Conservation (phyloP, 2,888 invertebrate species). For the Lymantria dispar region DNA sequence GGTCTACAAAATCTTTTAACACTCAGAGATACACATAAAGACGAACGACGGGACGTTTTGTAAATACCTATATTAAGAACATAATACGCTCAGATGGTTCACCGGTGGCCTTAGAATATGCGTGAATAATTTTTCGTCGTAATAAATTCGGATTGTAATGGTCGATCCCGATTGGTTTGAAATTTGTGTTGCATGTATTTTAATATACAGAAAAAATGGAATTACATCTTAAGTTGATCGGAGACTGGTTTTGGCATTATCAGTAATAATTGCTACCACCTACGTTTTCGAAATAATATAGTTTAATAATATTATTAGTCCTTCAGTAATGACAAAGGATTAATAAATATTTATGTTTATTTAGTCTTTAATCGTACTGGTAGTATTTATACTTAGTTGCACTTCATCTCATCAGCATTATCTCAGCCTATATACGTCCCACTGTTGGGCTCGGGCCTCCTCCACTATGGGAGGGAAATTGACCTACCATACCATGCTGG, state of each 20-base stretch:
- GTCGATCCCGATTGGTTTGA: constrained; percentile 71
- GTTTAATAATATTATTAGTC: constrained; percentile 52
- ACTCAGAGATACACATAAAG: constrained; percentile 67
- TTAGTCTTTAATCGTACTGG: constrained; percentile 34
- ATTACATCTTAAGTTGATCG: constrained; percentile 39
- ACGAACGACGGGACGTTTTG: constrained; percentile 42
- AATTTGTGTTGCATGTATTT: constrained; percentile 66
- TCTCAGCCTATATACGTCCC: no score
- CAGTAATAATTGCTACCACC: constrained; percentile 58
- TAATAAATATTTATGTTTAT: constrained; percentile 58
- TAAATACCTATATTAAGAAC: constrained; percentile 50
- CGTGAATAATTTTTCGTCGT: constrained; percentile 79
- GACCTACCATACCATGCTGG: no score
- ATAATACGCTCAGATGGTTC: constrained; percentile 50
- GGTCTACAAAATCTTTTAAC: constrained; percentile 75
- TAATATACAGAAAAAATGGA: constrained; percentile 48
- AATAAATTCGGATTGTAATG: constrained; percentile 80
- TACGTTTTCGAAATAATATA: constrained; percentile 47
- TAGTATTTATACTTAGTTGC: constrained; percentile 6
- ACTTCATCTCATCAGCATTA: constrained; percentile 1
- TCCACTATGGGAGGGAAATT: no score
- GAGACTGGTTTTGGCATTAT: constrained; percentile 62
- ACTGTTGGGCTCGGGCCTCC: no score
- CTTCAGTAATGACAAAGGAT: constrained; percentile 48
- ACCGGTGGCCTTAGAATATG: constrained; percentile 62